These are phyloP conservation scores for Hydractinia symbiolongicarpus DNA, from an alignment of 30 jellyfish, hydroid and myxozoan genomes.

Conservation along the genomic window DNA sequence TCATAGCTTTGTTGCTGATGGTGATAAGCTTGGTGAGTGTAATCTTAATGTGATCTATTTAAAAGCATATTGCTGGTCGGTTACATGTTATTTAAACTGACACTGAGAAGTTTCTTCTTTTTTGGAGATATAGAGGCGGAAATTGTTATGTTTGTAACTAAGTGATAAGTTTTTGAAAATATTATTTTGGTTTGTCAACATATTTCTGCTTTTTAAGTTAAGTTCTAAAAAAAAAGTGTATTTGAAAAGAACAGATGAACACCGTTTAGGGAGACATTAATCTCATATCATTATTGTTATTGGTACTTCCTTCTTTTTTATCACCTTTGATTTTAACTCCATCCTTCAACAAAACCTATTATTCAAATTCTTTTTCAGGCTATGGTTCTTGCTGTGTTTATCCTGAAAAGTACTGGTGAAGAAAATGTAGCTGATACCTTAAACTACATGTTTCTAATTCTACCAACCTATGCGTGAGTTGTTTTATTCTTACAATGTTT, in stretches of 20 bases:
- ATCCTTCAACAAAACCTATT: neutral
- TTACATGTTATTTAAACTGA: no score
- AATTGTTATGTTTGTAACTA: neutral
- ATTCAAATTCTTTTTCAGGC: constrained; percentile 33
- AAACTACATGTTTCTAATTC: constrained; percentile 47
- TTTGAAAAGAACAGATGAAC: no score
- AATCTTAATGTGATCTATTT: neutral
- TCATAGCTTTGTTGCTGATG: constrained; percentile 51
- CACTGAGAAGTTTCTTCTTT: neutral
- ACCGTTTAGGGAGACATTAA: no score
- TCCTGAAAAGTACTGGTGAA: constrained; percentile 41
- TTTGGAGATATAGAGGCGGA: neutral
- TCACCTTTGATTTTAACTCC: neutral
- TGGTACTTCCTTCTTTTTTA: neutral
- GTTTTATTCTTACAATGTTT: neutral
- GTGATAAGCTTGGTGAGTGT: constrained; percentile 64
- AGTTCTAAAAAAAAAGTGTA: no score
- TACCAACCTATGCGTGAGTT: constrained; percentile 83
- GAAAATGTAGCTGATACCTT: constrained; percentile 54
- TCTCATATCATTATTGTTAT: neutral
- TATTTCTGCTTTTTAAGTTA: no score
- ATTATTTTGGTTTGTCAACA: neutral
- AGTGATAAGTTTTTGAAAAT: neutral
- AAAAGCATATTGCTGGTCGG: no score
- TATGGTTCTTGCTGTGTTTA: constrained; percentile 71